Percentiles rank a stretch among this genome's conserved stretches.
These are phyloP conservation scores for Spea multiplicata DNA, from an alignment of 2,113 vertebrate genomes.

Conservation along the genomic window DNA sequence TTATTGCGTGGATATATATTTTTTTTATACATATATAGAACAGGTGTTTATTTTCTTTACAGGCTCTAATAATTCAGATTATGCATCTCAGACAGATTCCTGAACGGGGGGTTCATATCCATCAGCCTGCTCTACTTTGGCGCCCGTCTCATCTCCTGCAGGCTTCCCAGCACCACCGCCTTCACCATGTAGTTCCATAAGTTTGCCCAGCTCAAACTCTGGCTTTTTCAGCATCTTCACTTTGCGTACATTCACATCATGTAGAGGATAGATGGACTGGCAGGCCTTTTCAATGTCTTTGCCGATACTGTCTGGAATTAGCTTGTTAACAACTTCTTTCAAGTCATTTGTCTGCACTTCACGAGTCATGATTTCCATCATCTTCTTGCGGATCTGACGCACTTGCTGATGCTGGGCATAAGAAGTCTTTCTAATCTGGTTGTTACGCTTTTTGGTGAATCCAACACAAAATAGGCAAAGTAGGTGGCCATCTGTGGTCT, in stretches of 20 bases:
- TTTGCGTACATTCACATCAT: slow-evolving; percentile 81
- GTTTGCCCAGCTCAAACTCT: slow-evolving; percentile 97
- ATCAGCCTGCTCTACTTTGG: slow-evolving; percentile 89
- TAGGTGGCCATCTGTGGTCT: slow-evolving; percentile 75
- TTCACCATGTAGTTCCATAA: slow-evolving; percentile 95
- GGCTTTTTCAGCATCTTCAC: slow-evolving; percentile 86
- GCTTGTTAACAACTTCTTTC: slow-evolving; percentile 97
- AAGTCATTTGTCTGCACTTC: slow-evolving; percentile 84
- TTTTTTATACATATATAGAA: too few species aligned
- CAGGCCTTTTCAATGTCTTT: slow-evolving; percentile 81
- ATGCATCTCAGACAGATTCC: slow-evolving; percentile 83
- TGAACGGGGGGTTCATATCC: slow-evolving; percentile 97
- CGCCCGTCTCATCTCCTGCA: slow-evolving; percentile 86
- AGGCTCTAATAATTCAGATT: slow-evolving; percentile 45
- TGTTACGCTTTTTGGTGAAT: slow-evolving; percentile 78
- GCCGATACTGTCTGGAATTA: slow-evolving; percentile 79
- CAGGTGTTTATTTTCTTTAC: slow-evolving; percentile 60
- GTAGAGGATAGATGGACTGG: slow-evolving; percentile 79
- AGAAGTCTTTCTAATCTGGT: slow-evolving; percentile 77
- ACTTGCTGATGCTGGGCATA: slow-evolving; percentile 76
- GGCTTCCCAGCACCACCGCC: slow-evolving; percentile 77
- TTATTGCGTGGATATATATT: too few species aligned
- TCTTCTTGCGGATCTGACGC: slow-evolving; percentile 78
- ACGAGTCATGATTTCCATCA: slow-evolving; percentile 79
- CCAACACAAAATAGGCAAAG: slow-evolving; percentile 76